These are phyloP conservation scores for Tenodera sinensis DNA, from an alignment of 2,888 invertebrate species.

Conservation along the genomic window DNA sequence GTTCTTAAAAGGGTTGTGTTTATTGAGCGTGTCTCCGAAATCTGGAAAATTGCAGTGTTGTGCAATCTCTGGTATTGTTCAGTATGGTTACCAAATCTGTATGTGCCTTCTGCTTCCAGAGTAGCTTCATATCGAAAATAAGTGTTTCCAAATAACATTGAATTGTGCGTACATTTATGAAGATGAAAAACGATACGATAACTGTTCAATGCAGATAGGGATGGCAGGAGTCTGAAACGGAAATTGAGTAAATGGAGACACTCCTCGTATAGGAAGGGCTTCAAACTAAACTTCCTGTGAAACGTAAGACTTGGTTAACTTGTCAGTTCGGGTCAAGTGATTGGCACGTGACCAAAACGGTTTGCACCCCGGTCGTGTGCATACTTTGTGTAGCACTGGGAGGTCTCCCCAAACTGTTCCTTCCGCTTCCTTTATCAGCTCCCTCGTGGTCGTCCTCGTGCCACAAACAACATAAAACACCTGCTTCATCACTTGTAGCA, in stretches of 20 bases:
- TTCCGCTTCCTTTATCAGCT: background rate
- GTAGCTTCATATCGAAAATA: too few species aligned
- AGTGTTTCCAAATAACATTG: background rate
- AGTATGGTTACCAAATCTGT: too few species aligned
- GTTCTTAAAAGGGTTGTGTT: too few species aligned
- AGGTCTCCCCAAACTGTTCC: background rate
- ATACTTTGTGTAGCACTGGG: background rate
- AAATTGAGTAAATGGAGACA: conserved; percentile 24
- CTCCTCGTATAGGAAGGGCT: conserved; percentile 9
- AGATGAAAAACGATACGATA: background rate
- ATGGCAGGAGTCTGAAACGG: background rate
- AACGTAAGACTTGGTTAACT: background rate
- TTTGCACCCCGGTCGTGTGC: background rate
- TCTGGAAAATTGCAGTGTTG: too few species aligned
- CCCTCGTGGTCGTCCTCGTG: too few species aligned
- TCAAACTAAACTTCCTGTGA: conserved; percentile 7
- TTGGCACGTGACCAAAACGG: background rate
- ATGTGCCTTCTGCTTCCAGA: too few species aligned
- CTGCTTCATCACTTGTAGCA: too few species aligned
- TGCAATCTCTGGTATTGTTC: too few species aligned
- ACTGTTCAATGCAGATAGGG: background rate
- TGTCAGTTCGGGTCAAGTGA: background rate
- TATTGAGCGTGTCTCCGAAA: too few species aligned
- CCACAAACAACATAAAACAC: too few species aligned
- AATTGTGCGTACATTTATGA: background rate